A percentile compares a stretch with the other conserved stretches of the same genome.
These are phyloP conservation scores for Dicerorhinus sumatrensis DNA, from an alignment of 2,113 vertebrate genomes.

Conservation along the genomic window DNA sequence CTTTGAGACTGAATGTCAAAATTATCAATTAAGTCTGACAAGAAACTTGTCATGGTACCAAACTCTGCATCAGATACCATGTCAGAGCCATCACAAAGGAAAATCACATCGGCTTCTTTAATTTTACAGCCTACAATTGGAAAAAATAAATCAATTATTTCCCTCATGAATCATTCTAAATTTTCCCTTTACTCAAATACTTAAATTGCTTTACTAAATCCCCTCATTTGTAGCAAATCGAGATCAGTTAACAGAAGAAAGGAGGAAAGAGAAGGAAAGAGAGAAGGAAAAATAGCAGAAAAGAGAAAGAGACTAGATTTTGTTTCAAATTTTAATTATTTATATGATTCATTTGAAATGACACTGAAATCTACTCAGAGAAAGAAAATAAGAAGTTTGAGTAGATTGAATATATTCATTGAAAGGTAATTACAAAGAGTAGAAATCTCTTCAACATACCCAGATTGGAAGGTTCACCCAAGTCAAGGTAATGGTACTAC, in stretches of 20 bases:
- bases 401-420: background rate
- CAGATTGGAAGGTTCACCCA: background rate
- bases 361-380: background rate
- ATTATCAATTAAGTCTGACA: slow-evolving; percentile 76
- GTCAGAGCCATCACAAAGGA: slow-evolving; percentile 84
- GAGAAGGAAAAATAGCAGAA: background rate
- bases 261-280: background rate
- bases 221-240: background rate
- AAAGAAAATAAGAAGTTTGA: background rate
- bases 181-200: background rate
- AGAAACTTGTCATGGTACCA: slow-evolving; percentile 75
- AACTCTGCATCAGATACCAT: slow-evolving; percentile 77
- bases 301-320: background rate
- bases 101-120: slow-evolving; percentile 80
- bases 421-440: background rate
- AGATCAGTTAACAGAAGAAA: background rate
- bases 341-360: background rate
- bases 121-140: slow-evolving; percentile 77
- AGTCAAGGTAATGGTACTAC: background rate
- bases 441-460: background rate
- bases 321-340: slow-evolving; percentile 17
- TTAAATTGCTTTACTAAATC: slow-evolving; percentile 48
- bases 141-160: background rate
- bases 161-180: background rate
- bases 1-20: slow-evolving; percentile 64